Evolutionary conservation across 2,797 vertebrate genomes (phyloP), one percentile per base, ranked within the genome.

Genomic region (Pitangus sulphuratus): DNA sequence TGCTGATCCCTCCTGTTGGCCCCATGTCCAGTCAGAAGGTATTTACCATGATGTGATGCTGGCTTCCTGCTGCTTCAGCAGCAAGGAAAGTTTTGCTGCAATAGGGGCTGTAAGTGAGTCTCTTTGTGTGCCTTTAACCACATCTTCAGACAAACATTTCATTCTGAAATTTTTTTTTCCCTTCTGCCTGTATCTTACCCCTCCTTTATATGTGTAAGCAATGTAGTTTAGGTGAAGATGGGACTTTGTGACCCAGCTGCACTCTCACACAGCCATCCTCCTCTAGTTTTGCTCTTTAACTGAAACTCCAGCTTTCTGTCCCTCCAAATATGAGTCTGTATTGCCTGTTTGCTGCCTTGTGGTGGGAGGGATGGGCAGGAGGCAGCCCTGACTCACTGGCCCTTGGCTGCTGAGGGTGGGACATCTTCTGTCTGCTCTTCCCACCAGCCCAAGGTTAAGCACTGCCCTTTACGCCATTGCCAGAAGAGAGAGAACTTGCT

Each of bases 401-500:
- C 25, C 7, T 58, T 86, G n/a, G 25, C 65, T 77, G 1, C 57
- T 56, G 40, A 62, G n/a, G 3, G 2, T 0, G 0, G 58, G 39
- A 6, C 37, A 62, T 31, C 50, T 82, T 65, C 48, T 79, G 22
- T 39, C 24, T 89, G 53, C 18, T 83, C 35, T 70, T 87, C 64
- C 64, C 22, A 22, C 33, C 44, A 74, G 33, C 51, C 70, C 31
- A 14, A 11, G 83, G 56, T 66, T 61, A 58, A 91, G 70, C 30
- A 3, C 21, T 66, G 13, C 47, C 70, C 40, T 74, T 51, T 25
- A 21, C 20, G 0, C 1, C 1, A 28, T 33, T 84, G 22, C 83
- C 53, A 64, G 53, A 58, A 94, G 24, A 50, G 31, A 64, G n/a
- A 35, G 14, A 58, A 56, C 11, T 74, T 83, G 25, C 12, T n/a